Evolutionary conservation across 2,113 vertebrate species (phyloP), one percentile per base, ranked within the genome.

Genomic region (Periophthalmus modestus): DNA sequence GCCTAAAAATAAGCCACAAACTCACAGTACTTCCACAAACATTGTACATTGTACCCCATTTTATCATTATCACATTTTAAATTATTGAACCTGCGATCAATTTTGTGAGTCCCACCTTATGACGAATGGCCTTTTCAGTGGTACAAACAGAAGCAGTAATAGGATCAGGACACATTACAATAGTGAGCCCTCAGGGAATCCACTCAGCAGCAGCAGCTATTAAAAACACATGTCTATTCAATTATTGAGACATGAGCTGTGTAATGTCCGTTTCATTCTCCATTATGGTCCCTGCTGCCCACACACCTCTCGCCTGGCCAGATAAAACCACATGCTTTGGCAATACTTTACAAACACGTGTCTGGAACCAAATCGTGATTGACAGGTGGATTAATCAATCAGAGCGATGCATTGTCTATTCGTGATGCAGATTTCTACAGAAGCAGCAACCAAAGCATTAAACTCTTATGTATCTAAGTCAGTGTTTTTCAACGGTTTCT

Each of bases 141-240:
- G n/a, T 43, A 18, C 68, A 75, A 74, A 61, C 63, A 48, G n/a
- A 46, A 48, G 48, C 13, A 55, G 75, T 57, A 84, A 83, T 83
- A 74, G 71, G 84, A 87, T 82, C 74, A 76, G 78, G 84, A 74
- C 66, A 72, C 69, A 89, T 89, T 79, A 78, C 16, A 77, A 59
- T 67, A 57, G 76, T 59, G 72, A 74, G 85, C 87, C 79, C 80
- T 34, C 2, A 81, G 87, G 73, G 66, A 82, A 86, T 83, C 86
- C 89, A 87, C 83, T 86, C 86, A 86, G 76, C 86, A 77, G 75
- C 77, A 86, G 77, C 75, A 87, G 62, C 85, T 88, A 90, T 89
- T 83, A 85, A 85, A 88, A 87, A 89, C 83, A 79, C 19, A 3
- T 7, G 23, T 79, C 75, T 82, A 77, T 69, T 91, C 75, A 89